phyloP scores from a whole-genome alignment of 2,113 vertebrate genomes.

The Onychostoma macrolepis region DNA sequence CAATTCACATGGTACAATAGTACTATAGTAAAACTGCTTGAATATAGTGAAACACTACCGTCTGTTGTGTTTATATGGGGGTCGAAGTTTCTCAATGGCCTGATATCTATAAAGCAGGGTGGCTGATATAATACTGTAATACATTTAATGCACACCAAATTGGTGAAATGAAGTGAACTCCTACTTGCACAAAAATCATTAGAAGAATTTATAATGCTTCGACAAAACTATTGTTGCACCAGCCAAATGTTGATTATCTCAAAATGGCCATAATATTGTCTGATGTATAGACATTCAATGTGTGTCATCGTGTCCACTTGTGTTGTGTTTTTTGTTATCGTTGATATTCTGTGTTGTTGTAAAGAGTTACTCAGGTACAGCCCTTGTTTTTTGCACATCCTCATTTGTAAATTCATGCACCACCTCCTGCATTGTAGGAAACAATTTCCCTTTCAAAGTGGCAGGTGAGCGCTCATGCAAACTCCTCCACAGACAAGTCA shows the following conservation, averaged over 20 bases:
- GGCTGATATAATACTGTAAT: not conserved
- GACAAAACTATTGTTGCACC: not conserved
- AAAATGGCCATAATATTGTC: not conserved
- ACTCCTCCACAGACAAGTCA: not conserved
- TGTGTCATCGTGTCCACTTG: not conserved
- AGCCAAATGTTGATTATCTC: not conserved
- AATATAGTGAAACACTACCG: not conserved
- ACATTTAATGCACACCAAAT: not conserved
- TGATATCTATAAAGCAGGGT: not conserved
- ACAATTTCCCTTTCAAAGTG: constrained; percentile 38
- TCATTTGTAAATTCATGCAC: constrained; percentile 20
- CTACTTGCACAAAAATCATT: not conserved
- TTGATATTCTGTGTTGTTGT: not conserved
- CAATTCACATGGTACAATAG: not conserved
- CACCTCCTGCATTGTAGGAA: not conserved
- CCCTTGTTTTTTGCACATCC: constrained; percentile 3
- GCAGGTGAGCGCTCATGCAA: constrained; percentile 8
- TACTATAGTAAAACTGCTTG: not conserved
- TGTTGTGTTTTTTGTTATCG: not conserved
- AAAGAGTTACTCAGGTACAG: not conserved
- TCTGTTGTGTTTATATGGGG: not conserved
- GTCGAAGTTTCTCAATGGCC: not conserved
- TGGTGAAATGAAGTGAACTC: not conserved
- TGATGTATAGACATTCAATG: not conserved
- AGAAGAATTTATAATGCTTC: not conserved